Evolutionary conservation across 1,140 invertebrate species (phyloP).

Genomic region (Bombus confusus): DNA sequence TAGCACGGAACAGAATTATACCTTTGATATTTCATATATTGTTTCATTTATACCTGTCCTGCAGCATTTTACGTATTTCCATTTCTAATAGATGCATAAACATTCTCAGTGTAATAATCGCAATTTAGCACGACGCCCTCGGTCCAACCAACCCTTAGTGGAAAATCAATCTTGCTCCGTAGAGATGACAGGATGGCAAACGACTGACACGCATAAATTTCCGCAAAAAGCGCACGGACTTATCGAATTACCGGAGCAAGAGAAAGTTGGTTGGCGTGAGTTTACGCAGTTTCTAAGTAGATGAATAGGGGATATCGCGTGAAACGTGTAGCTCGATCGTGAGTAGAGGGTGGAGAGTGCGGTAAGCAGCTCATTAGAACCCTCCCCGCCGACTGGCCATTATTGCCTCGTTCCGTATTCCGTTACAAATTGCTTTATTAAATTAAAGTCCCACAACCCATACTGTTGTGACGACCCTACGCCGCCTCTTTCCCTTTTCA

Average conservation of each 20-base stretch:
- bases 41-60: background rate
- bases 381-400: conserved; percentile 80
- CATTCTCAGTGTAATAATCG: background rate
- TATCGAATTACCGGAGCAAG: conserved; percentile 52
- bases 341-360: conserved; percentile 76
- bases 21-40: too few species aligned
- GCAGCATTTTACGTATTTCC: background rate
- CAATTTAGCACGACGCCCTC: background rate
- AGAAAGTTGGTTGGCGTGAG: conserved; percentile 46
- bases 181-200: conserved; percentile 2
- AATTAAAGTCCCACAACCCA: conserved; percentile 79
- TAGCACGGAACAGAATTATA: too few species aligned
- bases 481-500: conserved; percentile 41
- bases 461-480: conserved; percentile 68
- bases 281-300: conserved; percentile 64
- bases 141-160: background rate
- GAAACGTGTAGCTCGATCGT: conserved; percentile 57
- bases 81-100: background rate
- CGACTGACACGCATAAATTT: conserved; percentile 56
- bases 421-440: conserved; percentile 82
- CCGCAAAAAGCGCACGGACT: conserved; percentile 53
- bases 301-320: conserved; percentile 57
- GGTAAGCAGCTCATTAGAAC: conserved; percentile 82
- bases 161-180: conserved; percentile 32
- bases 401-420: conserved; percentile 82